phyloP scores from a whole-genome alignment of 2,888 invertebrate species.

The Nemotelus pantherinus region DNA sequence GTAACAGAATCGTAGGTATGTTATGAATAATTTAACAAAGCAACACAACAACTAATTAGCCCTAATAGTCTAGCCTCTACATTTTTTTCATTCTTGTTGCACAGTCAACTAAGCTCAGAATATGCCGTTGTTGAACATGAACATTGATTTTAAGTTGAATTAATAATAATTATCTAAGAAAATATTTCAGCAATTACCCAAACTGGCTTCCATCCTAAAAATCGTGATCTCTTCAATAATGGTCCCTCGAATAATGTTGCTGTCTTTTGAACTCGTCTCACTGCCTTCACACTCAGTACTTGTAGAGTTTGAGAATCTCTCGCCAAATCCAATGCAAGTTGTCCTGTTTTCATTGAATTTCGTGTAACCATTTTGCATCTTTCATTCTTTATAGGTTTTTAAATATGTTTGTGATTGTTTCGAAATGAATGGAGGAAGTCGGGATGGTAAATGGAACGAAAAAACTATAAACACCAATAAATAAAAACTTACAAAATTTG shows the following conservation, averaged over 20 bases:
- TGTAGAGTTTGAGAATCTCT: constrained; percentile 72
- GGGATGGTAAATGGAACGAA: constrained; percentile 38
- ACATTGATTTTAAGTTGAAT: neutral
- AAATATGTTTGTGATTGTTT: neutral
- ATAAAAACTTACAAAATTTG: constrained; percentile 21
- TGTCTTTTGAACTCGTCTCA: constrained; percentile 69
- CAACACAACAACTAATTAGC: no score
- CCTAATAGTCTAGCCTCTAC: no score
- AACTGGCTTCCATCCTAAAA: constrained; percentile 73
- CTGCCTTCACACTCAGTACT: constrained; percentile 71
- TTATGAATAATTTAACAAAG: no score
- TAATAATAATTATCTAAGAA: constrained; percentile 31
- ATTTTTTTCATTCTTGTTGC: no score
- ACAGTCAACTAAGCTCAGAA: no score
- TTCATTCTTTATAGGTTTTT: constrained; percentile 13
- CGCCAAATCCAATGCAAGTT: constrained; percentile 71
- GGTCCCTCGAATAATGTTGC: constrained; percentile 73
- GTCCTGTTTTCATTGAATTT: constrained; percentile 64
- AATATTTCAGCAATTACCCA: constrained; percentile 66
- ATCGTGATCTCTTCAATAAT: constrained; percentile 70
- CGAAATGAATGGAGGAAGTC: neutral
- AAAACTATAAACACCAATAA: constrained; percentile 28
- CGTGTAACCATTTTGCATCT: neutral
- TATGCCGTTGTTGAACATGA: neutral
- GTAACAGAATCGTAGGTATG: neutral